Percentiles rank a stretch among this genome's conserved stretches.
Evolutionary conservation across 2,113 vertebrate genomes (phyloP).

Genomic region (Phaethon lepturus): DNA sequence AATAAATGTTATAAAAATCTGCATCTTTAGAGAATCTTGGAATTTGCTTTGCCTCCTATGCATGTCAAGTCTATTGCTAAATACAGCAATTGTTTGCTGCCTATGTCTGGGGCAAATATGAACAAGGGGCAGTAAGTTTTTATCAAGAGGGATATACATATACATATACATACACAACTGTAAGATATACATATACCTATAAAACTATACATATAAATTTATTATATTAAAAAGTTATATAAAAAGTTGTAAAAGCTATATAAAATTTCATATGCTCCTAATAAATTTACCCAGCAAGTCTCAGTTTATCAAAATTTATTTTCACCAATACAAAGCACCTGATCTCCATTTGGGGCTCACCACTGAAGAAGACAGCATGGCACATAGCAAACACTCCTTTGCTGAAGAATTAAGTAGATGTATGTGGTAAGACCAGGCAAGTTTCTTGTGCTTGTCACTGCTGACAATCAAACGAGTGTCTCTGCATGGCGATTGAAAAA

Average conservation of each 20-base stretch:
- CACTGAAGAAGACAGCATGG: not conserved
- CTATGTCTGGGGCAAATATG: not conserved
- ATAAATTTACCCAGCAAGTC: not conserved
- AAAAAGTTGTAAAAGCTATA: not conserved
- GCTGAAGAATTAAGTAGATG: not conserved
- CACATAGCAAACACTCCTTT: not conserved
- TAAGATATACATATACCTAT: not conserved
- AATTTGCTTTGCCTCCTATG: not conserved
- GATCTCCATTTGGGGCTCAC: accelerated
- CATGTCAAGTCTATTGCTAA: not conserved
- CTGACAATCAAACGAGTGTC: not conserved
- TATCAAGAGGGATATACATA: not conserved
- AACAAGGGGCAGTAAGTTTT: not conserved
- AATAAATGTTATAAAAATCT: not conserved
- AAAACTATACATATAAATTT: not conserved
- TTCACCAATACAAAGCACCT: not conserved
- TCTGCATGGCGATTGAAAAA: not conserved
- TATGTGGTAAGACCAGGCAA: not conserved
- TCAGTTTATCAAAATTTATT: not conserved
- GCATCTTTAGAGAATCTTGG: not conserved
- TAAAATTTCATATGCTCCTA: not conserved
- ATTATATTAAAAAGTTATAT: accelerated
- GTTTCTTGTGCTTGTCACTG: not conserved
- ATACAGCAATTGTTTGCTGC: not conserved
- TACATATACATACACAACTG: not conserved